phyloP scores from a whole-genome alignment of 2,888 invertebrate species.

The Lasius platythorax region DNA sequence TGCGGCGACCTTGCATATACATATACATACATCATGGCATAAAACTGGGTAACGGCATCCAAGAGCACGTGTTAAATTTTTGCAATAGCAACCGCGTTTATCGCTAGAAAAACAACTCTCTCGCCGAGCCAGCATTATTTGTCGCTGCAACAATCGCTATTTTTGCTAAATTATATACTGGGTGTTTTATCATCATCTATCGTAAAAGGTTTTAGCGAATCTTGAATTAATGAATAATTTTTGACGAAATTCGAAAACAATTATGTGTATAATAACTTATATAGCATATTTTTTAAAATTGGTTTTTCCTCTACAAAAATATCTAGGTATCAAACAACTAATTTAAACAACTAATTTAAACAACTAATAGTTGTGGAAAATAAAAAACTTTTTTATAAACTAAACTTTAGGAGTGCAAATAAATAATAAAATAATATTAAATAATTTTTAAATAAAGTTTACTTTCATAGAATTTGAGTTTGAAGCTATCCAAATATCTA shows the following conservation, averaged over 20 bases:
- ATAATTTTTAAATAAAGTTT: not conserved
- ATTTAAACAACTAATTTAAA: too few relatives aligned
- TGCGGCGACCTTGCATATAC: slow-evolving; percentile 33
- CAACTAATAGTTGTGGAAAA: not conserved
- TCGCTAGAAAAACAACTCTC: slow-evolving; percentile 44
- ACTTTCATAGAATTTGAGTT: too few relatives aligned
- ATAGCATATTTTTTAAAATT: not conserved
- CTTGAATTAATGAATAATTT: not conserved
- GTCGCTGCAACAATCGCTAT: slow-evolving; percentile 18
- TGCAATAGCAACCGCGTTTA: slow-evolving; percentile 36
- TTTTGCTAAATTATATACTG: not conserved
- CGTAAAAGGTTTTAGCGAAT: not conserved
- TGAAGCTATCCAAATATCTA: too few relatives aligned
- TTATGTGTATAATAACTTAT: not conserved
- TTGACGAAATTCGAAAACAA: not conserved
- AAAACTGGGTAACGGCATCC: slow-evolving; percentile 46
- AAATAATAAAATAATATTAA: not conserved
- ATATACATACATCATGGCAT: slow-evolving; percentile 2
- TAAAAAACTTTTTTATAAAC: not conserved
- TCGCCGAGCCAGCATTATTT: slow-evolving; percentile 36
- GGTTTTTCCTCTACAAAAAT: not conserved
- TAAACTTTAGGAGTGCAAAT: not conserved
- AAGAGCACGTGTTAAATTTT: slow-evolving; percentile 50
- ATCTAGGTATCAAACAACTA: not conserved
- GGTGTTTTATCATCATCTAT: not conserved